Base-by-base conservation (phyloP, 2,888 invertebrate species). In the Opisthograptis luteolata region DNA sequence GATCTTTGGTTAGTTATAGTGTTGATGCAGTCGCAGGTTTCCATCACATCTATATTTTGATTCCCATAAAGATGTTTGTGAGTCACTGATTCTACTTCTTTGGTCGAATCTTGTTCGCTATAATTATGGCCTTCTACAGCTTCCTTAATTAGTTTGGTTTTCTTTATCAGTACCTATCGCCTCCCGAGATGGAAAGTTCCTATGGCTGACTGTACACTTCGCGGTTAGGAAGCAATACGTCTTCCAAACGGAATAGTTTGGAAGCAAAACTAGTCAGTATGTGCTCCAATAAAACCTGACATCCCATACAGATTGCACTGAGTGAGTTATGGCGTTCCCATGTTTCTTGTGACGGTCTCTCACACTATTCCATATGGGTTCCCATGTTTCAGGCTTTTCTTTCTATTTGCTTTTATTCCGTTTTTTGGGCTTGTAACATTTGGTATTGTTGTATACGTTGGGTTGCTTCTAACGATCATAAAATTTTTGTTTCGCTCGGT, bases 211-310 rank as follows among this genome's bases (percentile, higher is more conserved):
- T n/a, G n/a, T n/a, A n/a, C n/a, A n/a, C n/a, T n/a, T n/a, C n/a
- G 20, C 20, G 20, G 20, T 20, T 20, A 20, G n/a, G 3, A 31
- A 42, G n/a, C 7, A 31, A 42, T 24, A 13, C n/a, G 22, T 55
- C 48, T 47, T 42, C 41, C 42, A 41, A 50, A 41, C 46, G 41
- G 45, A 59, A 58, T 47, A 43, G 47, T 44, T 58, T 41, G 43
- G 31, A 35, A 46, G 40, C n/a, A n/a, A n/a, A 43, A 47, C 60
- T n/a, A n/a, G n/a, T n/a, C n/a, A n/a, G 62, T 59, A 42, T 62
- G 60, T 59, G 48, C 36, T 57, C 46, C 56, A 64, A 68, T 67
- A 69, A 66, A 67, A 69, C 44, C 58, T 62, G 68, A 68, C 64
- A 62, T 68, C 61, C 61, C 64, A 61, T 62, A 53, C 62, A 64